phyloP scores from a whole-genome alignment of 2,113 vertebrate species.

The Rhabdomys dilectus region DNA sequence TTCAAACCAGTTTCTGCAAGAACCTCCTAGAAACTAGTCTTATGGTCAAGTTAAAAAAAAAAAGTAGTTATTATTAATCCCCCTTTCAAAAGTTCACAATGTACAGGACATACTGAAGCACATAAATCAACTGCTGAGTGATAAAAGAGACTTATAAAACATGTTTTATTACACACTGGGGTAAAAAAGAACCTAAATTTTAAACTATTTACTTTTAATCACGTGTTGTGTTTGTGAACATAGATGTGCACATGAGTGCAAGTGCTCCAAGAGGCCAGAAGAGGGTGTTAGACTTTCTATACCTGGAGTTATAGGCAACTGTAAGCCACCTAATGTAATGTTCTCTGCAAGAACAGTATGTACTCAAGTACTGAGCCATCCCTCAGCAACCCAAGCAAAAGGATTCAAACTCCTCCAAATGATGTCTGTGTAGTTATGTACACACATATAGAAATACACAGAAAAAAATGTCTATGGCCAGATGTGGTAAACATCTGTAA shows the following conservation, averaged over 20 bases:
- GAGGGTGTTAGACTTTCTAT: neutral
- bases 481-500: neutral
- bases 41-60: neutral
- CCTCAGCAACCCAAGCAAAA: neutral
- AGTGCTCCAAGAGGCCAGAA: neutral
- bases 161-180: neutral
- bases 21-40: neutral
- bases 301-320: neutral
- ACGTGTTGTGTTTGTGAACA: neutral
- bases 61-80: neutral
- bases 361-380: neutral
- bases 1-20: conserved; percentile 40
- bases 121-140: neutral
- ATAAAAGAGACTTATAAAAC: conserved; percentile 35
- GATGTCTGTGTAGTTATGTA: neutral
- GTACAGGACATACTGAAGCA: neutral
- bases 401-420: conserved; percentile 26
- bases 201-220: neutral
- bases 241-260: neutral
- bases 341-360: neutral
- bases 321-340: neutral
- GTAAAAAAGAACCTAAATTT: neutral
- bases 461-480: neutral
- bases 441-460: neutral
- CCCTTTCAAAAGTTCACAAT: conserved; percentile 36